Percentiles rank a stretch among this genome's conserved stretches.
phyloP scores from a whole-genome alignment of 2,888 invertebrate genomes.

The Crocallis elinguaria region DNA sequence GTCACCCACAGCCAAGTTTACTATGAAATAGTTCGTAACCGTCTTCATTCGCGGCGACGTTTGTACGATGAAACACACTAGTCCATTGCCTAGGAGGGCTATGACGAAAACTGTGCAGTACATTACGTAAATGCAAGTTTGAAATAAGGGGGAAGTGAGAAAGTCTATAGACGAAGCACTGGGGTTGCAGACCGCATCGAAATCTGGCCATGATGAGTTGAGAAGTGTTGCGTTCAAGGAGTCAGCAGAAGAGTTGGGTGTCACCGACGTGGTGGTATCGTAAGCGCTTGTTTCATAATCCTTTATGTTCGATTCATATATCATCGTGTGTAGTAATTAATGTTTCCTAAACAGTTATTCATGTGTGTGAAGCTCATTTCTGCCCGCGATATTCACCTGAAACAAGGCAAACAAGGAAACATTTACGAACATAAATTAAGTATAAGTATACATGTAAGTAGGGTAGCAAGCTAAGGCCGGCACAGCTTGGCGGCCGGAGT shows the following conservation, averaged over 20 bases:
- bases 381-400: slow-evolving; percentile 17
- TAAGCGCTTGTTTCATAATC: slow-evolving; percentile 50
- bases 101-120: slow-evolving; percentile 89
- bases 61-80: slow-evolving; percentile 94
- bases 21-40: slow-evolving; percentile 96
- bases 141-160: slow-evolving; percentile 82
- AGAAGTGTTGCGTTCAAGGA: slow-evolving; percentile 41
- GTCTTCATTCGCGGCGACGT: slow-evolving; percentile 94
- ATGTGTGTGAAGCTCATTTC: slow-evolving; percentile 18
- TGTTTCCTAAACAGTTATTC: slow-evolving; percentile 10
- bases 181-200: slow-evolving; percentile 51
- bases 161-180: slow-evolving; percentile 55
- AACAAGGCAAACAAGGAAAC: slow-evolving; percentile 25
- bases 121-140: slow-evolving; percentile 87
- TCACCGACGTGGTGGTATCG: slow-evolving; percentile 37
- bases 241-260: slow-evolving; percentile 27
- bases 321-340: slow-evolving; percentile 51
- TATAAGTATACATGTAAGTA: too few relatives aligned
- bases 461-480: too few relatives aligned
- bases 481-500: too few relatives aligned
- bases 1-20: slow-evolving; percentile 95
- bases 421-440: too few relatives aligned
- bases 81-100: slow-evolving; percentile 89
- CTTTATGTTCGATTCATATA: slow-evolving; percentile 48
- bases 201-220: slow-evolving; percentile 59